Base-by-base conservation (phyloP, 2,888 invertebrate genomes). In the Leptopilina drosophilae region DNA sequence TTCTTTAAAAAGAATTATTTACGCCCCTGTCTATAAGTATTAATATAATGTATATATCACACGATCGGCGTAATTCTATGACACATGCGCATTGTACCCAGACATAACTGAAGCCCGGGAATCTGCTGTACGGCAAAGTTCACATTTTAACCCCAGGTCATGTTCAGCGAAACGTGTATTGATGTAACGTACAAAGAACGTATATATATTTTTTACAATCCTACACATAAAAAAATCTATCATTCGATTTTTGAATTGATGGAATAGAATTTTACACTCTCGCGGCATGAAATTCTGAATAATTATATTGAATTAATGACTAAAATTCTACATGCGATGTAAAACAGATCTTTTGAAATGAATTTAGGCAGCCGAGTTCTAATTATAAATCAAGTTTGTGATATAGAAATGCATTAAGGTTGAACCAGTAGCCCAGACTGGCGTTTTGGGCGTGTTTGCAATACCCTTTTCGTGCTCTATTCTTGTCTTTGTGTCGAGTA, bases 141-240 rank as follows among this genome's bases (percentile, higher is more conserved):
- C 79, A 79, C 81, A 78, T 78, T 78, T 66, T 76, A 76, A 79
- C 79, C 78, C 73, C 79, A 80, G 81, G 78, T 81, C 81, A 81
- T 80, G 79, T 73, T 73, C 56, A 53, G 73, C n/a, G 33, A 73
- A 73, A 56, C 56, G 73, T 53, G 33, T 73, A 26, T 69, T 26
- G 69, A 20, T 49, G 12, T 49, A 49, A 49, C 49, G 49, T 49
- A 49, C 20, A 42, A 42, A 42, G 42, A 42, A 46, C 33, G 33
- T 33, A 33, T 33, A 33, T 33, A n/a, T 20, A 20, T 67, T 67
- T 67, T 67, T 42, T 67, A 33, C 33, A 33, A 33, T 33, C 33
- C 33, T 33, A 33, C 33, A 33, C 33, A 33, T 4, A 33, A 33
- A 33, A 33, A 33, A 33, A 33, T 33, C 33, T 33, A 33, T 33